phyloP scores from a whole-genome alignment of 2,113 vertebrate species.

The Sinocyclocheilus grahami region DNA sequence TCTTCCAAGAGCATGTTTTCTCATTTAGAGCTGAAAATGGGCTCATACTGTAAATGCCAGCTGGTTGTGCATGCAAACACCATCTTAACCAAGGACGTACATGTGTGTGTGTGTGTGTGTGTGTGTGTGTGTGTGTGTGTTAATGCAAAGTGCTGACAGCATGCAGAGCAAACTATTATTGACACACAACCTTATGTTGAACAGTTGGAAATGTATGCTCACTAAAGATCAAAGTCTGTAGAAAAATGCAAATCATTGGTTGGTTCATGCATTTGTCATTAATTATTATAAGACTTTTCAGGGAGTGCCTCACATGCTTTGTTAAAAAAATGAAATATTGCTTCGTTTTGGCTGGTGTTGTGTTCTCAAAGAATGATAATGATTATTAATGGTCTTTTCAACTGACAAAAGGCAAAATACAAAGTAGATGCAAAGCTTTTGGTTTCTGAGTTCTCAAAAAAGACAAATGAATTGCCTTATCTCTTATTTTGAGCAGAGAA shows the following conservation, averaged over 20 bases:
- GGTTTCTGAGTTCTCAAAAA: background rate
- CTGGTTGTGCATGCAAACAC: conserved; percentile 7
- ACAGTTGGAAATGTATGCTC: background rate
- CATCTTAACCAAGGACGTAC: background rate
- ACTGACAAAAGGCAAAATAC: background rate
- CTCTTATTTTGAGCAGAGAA: background rate
- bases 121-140: background rate
- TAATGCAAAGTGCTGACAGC: conserved; percentile 10
- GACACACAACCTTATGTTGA: background rate
- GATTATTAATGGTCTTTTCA: background rate
- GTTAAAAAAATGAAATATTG: background rate
- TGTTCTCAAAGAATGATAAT: background rate
- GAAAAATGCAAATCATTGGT: background rate
- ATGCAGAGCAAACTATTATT: background rate
- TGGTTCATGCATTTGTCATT: background rate
- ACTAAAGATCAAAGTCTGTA: background rate
- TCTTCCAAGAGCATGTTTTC: conserved; percentile 13
- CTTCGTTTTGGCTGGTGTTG: background rate
- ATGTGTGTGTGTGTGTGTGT: background rate
- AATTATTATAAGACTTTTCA: background rate
- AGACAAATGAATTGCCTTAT: background rate
- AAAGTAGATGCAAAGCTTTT: background rate
- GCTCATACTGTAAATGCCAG: background rate
- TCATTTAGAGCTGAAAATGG: background rate
- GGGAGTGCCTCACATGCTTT: background rate